Conservation (phyloP, 2,797 vertebrate species). For the Pseudocheirus occidentalis region DNA sequence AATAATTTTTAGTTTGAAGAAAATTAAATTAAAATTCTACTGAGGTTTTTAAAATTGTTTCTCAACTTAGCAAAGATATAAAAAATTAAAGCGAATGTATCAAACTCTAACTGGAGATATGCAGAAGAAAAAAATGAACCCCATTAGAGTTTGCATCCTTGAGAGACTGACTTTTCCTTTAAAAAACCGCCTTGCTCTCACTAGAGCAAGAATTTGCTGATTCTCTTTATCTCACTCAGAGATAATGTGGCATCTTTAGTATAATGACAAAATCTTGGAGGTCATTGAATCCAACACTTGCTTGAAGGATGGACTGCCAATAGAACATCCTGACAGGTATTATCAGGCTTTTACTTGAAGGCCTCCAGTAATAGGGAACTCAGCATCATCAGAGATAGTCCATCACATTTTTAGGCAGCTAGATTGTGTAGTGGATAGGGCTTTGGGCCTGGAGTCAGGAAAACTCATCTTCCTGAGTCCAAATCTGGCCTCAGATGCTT, state of each 20-base stretch:
- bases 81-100: background rate
- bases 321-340: background rate
- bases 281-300: background rate
- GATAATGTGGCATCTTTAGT: background rate
- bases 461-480: background rate
- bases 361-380: background rate
- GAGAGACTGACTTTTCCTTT: background rate
- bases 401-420: background rate
- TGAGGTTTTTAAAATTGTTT: conserved; percentile 27
- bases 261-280: background rate
- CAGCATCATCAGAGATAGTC: background rate
- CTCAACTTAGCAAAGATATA: background rate
- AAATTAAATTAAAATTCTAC: background rate
- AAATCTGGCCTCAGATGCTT: background rate
- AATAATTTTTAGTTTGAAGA: conserved; percentile 18
- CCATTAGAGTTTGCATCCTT: background rate
- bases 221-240: background rate
- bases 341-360: background rate
- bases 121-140: background rate
- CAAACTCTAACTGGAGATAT: background rate
- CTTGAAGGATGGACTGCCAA: background rate
- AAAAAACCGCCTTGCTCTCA: background rate
- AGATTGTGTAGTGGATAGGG: background rate
- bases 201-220: background rate
- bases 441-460: background rate